Conservation (phyloP, 2,797 vertebrate species). For the Dromococcyx pavoninus region DNA sequence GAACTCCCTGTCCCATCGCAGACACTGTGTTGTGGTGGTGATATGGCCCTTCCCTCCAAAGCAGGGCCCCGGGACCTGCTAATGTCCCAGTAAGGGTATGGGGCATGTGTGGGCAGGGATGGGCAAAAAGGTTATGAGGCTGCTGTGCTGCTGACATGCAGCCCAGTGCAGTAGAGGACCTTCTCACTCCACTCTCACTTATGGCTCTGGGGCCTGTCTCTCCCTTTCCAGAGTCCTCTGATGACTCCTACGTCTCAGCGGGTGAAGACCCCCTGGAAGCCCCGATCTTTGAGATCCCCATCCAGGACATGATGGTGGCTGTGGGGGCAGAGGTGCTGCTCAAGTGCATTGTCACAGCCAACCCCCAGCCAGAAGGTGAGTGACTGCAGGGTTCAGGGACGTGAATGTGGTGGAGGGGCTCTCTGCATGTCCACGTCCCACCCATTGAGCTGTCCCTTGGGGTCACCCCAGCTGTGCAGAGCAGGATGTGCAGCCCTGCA, state of each 20-base stretch:
- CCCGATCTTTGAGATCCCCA: constrained; percentile 90
- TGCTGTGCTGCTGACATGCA: background rate
- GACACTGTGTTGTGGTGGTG: background rate
- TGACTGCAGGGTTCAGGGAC: fast-evolving
- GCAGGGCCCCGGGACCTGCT: background rate
- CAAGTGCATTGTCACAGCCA: constrained; percentile 91
- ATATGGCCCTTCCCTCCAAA: background rate
- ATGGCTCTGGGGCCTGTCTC: background rate
- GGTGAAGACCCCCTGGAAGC: constrained; percentile 94
- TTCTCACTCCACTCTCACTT: background rate
- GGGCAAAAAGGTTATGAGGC: background rate
- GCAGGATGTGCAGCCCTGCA: fast-evolving
- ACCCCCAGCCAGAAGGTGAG: constrained; percentile 90
- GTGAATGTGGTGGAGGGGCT: fast-evolving
- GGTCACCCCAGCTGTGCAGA: fast-evolving
- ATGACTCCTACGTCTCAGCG: constrained; percentile 96
- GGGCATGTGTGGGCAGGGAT: background rate
- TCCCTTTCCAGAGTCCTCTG: constrained; percentile 88
- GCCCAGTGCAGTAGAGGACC: fast-evolving
- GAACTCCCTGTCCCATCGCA: background rate
- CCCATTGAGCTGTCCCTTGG: fast-evolving
- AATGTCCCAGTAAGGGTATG: background rate
- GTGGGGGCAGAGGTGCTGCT: constrained; percentile 87
- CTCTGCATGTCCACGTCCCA: background rate
- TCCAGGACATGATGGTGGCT: constrained; percentile 83